Evolutionary conservation across 2,113 vertebrate species (phyloP).

Genomic region (Bujurquina vittata): DNA sequence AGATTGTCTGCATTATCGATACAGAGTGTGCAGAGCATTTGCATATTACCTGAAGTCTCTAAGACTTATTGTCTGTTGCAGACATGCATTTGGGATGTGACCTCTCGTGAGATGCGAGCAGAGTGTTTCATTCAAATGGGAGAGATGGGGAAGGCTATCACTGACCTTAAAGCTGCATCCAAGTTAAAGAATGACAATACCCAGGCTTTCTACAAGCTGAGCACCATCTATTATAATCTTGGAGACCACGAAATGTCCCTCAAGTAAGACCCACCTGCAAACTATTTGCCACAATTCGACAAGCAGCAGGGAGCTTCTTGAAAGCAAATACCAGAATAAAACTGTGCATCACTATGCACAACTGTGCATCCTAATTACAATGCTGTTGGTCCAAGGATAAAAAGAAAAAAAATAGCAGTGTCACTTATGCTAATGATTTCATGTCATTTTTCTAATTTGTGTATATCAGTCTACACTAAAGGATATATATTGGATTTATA

Average conservation of each 20-base stretch:
- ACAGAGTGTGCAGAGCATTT: neutral
- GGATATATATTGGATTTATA: neutral
- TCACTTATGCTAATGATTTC: neutral
- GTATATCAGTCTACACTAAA: no score
- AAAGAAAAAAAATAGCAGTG: neutral
- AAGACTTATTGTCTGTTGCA: conserved; percentile 67
- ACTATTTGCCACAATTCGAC: neutral
- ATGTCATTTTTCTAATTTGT: neutral
- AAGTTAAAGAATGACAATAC: conserved; percentile 97
- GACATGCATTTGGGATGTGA: conserved; percentile 95
- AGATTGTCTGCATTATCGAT: neutral
- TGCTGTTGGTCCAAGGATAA: neutral
- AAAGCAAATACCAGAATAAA: neutral
- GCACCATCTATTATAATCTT: conserved; percentile 93
- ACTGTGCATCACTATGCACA: neutral
- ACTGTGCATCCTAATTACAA: no score
- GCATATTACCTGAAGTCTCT: neutral
- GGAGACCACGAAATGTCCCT: conserved; percentile 97
- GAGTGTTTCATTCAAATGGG: conserved; percentile 94
- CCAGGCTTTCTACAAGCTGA: conserved; percentile 94
- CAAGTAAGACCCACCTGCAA: conserved; percentile 80
- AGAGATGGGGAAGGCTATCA: conserved; percentile 93
- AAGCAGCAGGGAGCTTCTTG: no score
- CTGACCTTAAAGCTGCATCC: conserved; percentile 93
- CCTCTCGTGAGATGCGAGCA: conserved; percentile 91